These are phyloP conservation scores for Ips typographus DNA, from an alignment of 1,140 invertebrate species.

Conservation along the genomic window DNA sequence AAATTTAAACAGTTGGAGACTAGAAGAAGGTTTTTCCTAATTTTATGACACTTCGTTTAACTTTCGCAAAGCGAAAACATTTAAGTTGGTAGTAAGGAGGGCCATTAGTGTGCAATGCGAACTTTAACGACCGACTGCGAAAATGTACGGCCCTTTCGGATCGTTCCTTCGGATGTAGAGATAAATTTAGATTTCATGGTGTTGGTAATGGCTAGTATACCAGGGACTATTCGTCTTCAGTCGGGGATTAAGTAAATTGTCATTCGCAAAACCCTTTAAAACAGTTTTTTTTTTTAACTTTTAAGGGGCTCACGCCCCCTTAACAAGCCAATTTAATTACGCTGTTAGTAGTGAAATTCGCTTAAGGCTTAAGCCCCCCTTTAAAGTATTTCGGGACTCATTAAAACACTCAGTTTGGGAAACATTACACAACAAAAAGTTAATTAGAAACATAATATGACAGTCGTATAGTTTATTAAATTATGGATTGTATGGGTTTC, in stretches of 20 bases:
- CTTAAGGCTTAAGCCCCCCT: too few species aligned
- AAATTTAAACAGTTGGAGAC: background rate
- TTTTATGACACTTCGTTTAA: constrained; percentile 20
- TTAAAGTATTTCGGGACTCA: too few species aligned
- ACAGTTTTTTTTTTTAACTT: background rate
- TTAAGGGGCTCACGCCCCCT: background rate
- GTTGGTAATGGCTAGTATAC: constrained; percentile 8
- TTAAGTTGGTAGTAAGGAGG: constrained; percentile 14
- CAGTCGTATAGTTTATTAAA: too few species aligned
- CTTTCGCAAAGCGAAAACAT: constrained; percentile 18
- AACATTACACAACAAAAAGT: too few species aligned
- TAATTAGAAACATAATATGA: too few species aligned
- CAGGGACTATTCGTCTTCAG: constrained; percentile 2
- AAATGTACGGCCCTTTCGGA: constrained; percentile 14
- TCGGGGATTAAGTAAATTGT: constrained; percentile 11
- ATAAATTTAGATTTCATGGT: constrained; percentile 21
- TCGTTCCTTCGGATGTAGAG: constrained; percentile 17
- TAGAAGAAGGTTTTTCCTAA: constrained; percentile 12
- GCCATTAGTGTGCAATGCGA: constrained; percentile 15
- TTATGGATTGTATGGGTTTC: too few species aligned
- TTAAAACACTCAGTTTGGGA: too few species aligned
- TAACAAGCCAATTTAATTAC: too few species aligned
- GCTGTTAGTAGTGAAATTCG: too few species aligned
- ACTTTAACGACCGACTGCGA: constrained; percentile 16
- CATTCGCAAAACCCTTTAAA: background rate